phyloP scores from a whole-genome alignment of 1,140 invertebrate genomes.

The Drosophila bifasciata region DNA sequence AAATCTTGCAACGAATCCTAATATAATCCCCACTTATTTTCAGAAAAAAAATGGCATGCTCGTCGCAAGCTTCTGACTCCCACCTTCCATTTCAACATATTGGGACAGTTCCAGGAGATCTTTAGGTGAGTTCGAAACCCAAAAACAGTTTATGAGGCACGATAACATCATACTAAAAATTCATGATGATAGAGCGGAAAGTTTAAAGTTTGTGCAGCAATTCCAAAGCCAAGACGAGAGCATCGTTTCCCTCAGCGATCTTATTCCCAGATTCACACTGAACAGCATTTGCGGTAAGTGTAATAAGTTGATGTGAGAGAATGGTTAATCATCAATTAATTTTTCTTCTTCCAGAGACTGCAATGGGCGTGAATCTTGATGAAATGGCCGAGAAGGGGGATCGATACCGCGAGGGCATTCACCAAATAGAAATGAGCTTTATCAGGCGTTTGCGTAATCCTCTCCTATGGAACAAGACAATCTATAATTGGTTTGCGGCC shows the following conservation, averaged over 20 bases:
- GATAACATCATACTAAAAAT: no score
- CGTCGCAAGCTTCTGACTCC: constrained; percentile 93
- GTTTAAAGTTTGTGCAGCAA: constrained; percentile 70
- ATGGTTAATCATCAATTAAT: no score
- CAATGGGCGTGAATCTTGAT: constrained; percentile 89
- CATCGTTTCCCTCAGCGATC: constrained; percentile 44
- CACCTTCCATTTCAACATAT: constrained; percentile 95
- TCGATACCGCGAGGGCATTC: constrained; percentile 68
- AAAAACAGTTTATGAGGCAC: no score
- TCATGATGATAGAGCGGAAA: no score
- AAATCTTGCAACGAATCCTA: no score
- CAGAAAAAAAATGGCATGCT: constrained; percentile 89
- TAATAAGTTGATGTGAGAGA: neutral
- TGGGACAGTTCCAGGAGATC: constrained; percentile 90
- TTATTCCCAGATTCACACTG: constrained; percentile 88
- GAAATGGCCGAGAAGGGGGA: constrained; percentile 70
- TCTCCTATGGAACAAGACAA: constrained; percentile 44
- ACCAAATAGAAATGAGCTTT: constrained; percentile 64
- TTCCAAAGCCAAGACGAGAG: constrained; percentile 40
- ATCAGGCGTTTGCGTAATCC: constrained; percentile 64
- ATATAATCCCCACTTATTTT: neutral
- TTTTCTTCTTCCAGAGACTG: no score
- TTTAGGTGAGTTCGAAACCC: constrained; percentile 87
- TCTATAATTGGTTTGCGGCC: constrained; percentile 58
- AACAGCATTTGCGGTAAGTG: constrained; percentile 90